Base-by-base conservation (phyloP, 1,140 invertebrate species). In the Drosophila varians region DNA sequence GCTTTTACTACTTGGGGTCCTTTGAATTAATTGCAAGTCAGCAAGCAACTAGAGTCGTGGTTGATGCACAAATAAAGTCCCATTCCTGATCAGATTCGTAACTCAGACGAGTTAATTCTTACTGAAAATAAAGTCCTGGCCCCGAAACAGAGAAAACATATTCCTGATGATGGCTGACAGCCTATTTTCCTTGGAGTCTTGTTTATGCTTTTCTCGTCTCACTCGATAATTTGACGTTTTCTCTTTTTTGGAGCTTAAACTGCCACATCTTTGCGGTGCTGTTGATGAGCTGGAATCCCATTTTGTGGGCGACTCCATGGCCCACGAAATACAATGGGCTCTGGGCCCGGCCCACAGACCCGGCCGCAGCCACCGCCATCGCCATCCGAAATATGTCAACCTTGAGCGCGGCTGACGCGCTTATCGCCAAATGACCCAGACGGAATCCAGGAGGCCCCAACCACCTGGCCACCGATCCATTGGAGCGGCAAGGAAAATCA, bases 401-500 rank as follows among this genome's bases (percentile, higher is more conserved):
- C 64, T 66, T 68, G 61, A 66, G 62, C 62, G 38, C 43, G 48
- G 68, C 56, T 72, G 56, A 72, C 34, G 48, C 56, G 69, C 68
- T 72, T 72, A 72, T 72, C 68, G 69, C 47, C 68, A 72, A 72
- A 72, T 72, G 68, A 72, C 56, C 69, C 56, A 72, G 69, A 72
- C 68, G 47, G 31, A 31, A 34, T 14, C 54, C 36, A 19, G 31
- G 16, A 40, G 46, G 26, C 54, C 43, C 52, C 46, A 25, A 16
- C 49, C 51, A 52, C 61, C 49, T 51, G 62, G 16, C 34, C 34
- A n/a, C 34, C 34, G 18, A 60, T 14, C 45, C 64, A 74, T 51
- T 68, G 49, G 71, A 72, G 80, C 80, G 72, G 56, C 66, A 79
- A 79, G 19, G 76, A 84, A 84, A 84, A 84, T 84, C 79, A 84